Base-by-base conservation (phyloP, 92 coral and sea anemone genomes). In the Palythoa heliodiscus region DNA sequence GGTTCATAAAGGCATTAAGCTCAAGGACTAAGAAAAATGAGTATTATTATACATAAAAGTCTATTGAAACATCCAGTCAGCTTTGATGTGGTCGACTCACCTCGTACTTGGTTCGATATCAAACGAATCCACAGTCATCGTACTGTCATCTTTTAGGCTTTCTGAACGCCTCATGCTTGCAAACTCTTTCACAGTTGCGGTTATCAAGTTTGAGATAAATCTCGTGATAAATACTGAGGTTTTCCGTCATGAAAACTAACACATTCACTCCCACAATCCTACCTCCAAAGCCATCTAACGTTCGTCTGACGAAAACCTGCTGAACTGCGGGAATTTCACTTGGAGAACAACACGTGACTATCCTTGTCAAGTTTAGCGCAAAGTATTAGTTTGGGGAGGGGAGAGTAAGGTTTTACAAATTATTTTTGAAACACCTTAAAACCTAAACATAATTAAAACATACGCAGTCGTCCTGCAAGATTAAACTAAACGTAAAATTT, bases 231-330 rank as follows among this genome's bases (percentile, higher is more conserved):
- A 64, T 23, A 40, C 40, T 66, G 66, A 35, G 22, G 47, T 80
- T 80, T 80, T 43, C 58, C 84, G 74, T 80, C 84, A 80, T 80
- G 84, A 80, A 80, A 80, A 47, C 61, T 23, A 19, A n/a, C 74
- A 22, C 84, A 11, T 39, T n/a, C 13, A 47, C n/a, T 23, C 14
- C 12, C 40, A 17, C 12, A 11, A 66, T 50, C 60, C 16, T 16
- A 50, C 40, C 61, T 23, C 61, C 61, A 20, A 58, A 20, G 38
- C 66, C 23, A 6, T 80, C 38, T 19, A 80, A 80, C 74, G 84
- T 80, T 37, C 11, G 74, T 64, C 84, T 80, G 74, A 80, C 70
- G 84, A 80, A 29, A 80, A 66, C 38, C 11, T 64, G 74, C 84
- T 80, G 84, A 64, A 55, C 40, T 7, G 40, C 38, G 22, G 11